Base-by-base conservation (phyloP, 1,140 invertebrate species). In the Spodoptera frugiperda region DNA sequence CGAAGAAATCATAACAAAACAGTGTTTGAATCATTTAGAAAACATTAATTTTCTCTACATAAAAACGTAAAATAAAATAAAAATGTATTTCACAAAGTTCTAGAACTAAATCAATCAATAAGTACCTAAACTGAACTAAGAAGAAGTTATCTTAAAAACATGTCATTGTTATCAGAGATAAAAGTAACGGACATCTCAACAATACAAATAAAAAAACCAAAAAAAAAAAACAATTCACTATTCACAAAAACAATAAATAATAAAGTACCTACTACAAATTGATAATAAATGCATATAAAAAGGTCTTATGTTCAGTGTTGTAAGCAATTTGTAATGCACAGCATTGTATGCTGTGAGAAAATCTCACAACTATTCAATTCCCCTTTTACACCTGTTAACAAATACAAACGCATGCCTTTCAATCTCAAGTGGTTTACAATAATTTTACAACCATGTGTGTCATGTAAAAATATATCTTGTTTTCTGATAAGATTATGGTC, bases 291-390 rank as follows among this genome's bases (percentile, higher is more conserved):
- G 12, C 55, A 46, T 19, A 55, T 30, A 57, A 44, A 11, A 63
- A 63, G 59, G 17, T 10, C 15, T 9, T 17, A 5, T 15, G 17
- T 11, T 4, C 15, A 1, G 6, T 59, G 14, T 46, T 67, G 63
- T 49, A 67, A 67, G 14, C 17, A 67, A 49, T 48, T 67, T 67
- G 39, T 49, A 65, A 1, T 3, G 17, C n/a, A 67, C 17, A 25
- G 63, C 48, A 67, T 25, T 48, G 44, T 48, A 49, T 49, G 12
- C 19, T 48, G 44, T 67, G 63, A n/a, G 63, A 67, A 21, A 21
- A 25, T 67, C 63, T 25, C 63, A 67, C 44, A 48, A 49, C 9
- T 25, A 49, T 67, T 12, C 33, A 14, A 30, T 61, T 15, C 57
- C 44, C n/a, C 21, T 12, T 25, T 49, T 48, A 48, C 48, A 48